Evolutionary conservation across 2,888 invertebrate species (phyloP).

Genomic region (Blera fallax): DNA sequence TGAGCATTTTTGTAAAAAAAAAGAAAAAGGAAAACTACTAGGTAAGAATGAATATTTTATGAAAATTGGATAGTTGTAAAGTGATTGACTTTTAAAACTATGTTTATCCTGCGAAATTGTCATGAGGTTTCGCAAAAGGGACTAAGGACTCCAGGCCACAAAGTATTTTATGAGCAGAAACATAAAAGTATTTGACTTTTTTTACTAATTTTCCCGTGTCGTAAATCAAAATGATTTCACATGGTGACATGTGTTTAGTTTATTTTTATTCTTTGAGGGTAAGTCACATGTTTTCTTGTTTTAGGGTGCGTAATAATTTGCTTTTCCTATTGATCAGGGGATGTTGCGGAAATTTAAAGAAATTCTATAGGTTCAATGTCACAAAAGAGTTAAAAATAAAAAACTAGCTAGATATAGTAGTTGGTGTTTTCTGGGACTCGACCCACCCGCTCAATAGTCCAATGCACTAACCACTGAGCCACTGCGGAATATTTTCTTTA

Average conservation of each 20-base stretch:
- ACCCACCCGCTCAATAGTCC: too few species aligned
- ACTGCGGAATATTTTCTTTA: too few species aligned
- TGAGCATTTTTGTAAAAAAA: neutral
- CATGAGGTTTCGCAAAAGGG: conserved; percentile 27
- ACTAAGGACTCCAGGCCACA: neutral
- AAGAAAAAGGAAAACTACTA: neutral
- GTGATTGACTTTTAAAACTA: conserved; percentile 54
- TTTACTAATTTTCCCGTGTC: conserved; percentile 1
- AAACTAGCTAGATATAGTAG: neutral
- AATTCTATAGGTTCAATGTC: neutral
- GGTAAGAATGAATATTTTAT: conserved; percentile 7
- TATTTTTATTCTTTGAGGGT: neutral
- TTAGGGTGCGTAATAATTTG: neutral
- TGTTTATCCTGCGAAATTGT: conserved; percentile 38
- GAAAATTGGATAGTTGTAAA: conserved; percentile 21
- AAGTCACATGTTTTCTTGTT: neutral
- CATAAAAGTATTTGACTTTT: conserved; percentile 30
- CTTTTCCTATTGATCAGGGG: neutral
- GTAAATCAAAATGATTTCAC: conserved; percentile 16
- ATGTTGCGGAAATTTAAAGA: neutral
- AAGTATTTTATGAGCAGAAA: conserved; percentile 16
- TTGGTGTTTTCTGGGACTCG: too few species aligned
- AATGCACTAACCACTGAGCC: too few species aligned
- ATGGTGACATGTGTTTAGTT: conserved; percentile 1
- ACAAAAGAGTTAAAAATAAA: neutral